These are phyloP conservation scores for Phataginus tricuspis DNA, from an alignment of 2,797 vertebrate genomes.

Conservation along the genomic window DNA sequence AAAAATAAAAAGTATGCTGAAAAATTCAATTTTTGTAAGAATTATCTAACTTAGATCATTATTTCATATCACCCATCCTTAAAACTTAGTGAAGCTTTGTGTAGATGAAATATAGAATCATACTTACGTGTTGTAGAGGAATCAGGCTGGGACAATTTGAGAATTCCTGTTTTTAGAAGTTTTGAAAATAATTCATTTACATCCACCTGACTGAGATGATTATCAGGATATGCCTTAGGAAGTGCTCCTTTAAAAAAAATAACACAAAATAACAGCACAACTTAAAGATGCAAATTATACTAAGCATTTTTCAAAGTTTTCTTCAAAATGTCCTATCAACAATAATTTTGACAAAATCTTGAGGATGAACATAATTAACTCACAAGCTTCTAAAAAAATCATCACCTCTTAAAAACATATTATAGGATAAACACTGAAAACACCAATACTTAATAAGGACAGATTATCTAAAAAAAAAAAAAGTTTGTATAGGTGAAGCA, in stretches of 20 bases:
- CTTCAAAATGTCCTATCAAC: constrained; percentile 45
- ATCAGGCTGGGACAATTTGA: constrained; percentile 92
- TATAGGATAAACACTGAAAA: constrained; percentile 48
- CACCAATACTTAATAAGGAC: background rate
- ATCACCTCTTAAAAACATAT: constrained; percentile 47
- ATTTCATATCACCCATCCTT: background rate
- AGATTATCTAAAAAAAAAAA: background rate
- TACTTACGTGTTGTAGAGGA: constrained; percentile 87
- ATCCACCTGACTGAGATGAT: constrained; percentile 97
- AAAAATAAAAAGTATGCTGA: background rate
- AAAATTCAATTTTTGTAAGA: constrained; percentile 5
- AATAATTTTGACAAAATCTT: constrained; percentile 22
- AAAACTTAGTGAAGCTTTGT: constrained; percentile 41
- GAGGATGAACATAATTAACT: background rate
- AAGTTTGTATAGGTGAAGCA: background rate
- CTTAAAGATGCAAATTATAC: constrained; percentile 43
- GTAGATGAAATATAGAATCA: constrained; percentile 24
- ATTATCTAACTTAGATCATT: background rate
- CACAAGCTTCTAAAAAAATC: constrained; percentile 36
- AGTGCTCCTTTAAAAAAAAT: constrained; percentile 80
- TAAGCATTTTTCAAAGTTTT: constrained; percentile 57
- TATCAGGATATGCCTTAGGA: constrained; percentile 91
- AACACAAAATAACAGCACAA: constrained; percentile 50
- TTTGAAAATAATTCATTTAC: constrained; percentile 97
- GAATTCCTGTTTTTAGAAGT: constrained; percentile 95